phyloP scores from a whole-genome alignment of 2,113 vertebrate species.

The Reinhardtius hippoglossoides region DNA sequence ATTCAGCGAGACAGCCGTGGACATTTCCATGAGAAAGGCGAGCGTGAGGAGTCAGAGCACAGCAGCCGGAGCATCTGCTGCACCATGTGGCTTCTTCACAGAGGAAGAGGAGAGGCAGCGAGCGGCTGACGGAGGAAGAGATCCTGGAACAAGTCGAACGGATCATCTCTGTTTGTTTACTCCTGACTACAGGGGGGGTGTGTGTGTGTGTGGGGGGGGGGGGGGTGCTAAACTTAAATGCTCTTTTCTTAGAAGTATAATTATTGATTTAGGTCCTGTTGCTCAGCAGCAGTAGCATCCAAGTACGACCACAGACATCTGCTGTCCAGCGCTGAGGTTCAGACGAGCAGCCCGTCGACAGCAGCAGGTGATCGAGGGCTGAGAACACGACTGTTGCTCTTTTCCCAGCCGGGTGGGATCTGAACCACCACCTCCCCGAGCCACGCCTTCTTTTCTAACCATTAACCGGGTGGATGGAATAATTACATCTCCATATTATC shows the following conservation, averaged over 20 bases:
- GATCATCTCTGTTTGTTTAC: conserved; percentile 4
- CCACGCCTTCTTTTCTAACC: background rate
- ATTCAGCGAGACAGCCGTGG: conserved; percentile 68
- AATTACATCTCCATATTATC: background rate
- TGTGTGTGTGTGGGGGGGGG: no score
- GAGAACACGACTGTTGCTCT: conserved; percentile 2
- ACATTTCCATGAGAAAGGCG: conserved; percentile 82
- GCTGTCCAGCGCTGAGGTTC: background rate
- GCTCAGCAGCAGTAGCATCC: background rate
- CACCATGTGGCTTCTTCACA: conserved; percentile 57
- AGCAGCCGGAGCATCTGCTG: conserved; percentile 77
- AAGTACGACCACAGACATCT: background rate
- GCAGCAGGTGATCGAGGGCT: conserved; percentile 54
- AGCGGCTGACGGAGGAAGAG: background rate
- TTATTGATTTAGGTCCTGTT: background rate
- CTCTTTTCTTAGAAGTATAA: background rate
- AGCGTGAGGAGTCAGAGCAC: conserved; percentile 64
- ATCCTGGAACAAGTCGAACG: background rate
- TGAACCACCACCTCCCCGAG: background rate
- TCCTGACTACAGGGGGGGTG: background rate
- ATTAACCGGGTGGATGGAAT: background rate
- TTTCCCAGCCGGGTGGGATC: conserved; percentile 45
- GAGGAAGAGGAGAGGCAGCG: conserved; percentile 11
- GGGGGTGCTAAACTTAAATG: background rate
- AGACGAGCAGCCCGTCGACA: background rate